Evolutionary conservation across 2,113 vertebrate species (phyloP).

Genomic region (Rhinoptilus africanus): DNA sequence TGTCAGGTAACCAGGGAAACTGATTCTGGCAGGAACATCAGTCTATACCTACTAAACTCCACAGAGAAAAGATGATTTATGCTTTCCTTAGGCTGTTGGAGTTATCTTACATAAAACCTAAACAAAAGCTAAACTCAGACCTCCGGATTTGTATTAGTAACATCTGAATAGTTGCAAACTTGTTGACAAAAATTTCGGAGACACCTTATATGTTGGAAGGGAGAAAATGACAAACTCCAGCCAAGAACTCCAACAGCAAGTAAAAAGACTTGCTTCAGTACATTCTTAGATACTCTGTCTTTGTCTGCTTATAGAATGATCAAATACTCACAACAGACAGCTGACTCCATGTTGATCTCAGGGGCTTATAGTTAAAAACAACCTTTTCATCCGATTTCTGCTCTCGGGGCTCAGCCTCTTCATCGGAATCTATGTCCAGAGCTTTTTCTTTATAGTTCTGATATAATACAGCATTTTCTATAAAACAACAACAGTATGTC

Average conservation of each 20-base stretch:
- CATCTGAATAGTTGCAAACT: background rate
- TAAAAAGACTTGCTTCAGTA: background rate
- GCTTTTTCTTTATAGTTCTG: conserved; percentile 98
- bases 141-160: background rate
- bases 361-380: conserved; percentile 84
- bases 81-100: background rate
- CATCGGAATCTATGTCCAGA: conserved; percentile 92
- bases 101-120: background rate
- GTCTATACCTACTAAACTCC: background rate
- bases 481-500: background rate
- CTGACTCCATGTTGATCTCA: conserved; percentile 92
- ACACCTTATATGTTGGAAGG: background rate
- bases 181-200: background rate
- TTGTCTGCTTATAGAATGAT: background rate
- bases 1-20: background rate
- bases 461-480: conserved; percentile 92
- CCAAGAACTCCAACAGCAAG: background rate
- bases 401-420: conserved; percentile 82
- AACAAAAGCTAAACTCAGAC: background rate
- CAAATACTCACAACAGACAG: conserved; percentile 85
- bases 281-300: background rate
- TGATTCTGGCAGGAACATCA: background rate
- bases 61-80: background rate
- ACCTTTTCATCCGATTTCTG: conserved; percentile 79
- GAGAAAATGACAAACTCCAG: background rate